Evolutionary conservation across 2,113 vertebrate genomes (phyloP).

Genomic region (Larimichthys crocea): DNA sequence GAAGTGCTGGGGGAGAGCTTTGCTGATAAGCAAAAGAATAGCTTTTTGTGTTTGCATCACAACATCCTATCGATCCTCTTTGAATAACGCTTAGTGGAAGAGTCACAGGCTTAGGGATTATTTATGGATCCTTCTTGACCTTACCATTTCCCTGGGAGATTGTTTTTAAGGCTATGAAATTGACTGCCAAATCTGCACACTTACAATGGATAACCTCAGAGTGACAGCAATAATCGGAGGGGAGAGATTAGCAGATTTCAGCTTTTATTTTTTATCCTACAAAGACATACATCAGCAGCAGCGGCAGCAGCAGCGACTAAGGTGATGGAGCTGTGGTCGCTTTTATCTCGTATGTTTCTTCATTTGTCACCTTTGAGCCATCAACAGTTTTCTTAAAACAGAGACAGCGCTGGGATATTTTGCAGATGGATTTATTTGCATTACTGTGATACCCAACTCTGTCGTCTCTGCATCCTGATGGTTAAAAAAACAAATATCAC

Average conservation of each 20-base stretch:
- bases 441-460: background rate
- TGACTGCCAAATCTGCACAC: conserved; percentile 72
- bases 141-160: conserved; percentile 71
- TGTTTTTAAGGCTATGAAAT: conserved; percentile 75
- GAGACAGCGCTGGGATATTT: conserved; percentile 35
- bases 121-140: conserved; percentile 81
- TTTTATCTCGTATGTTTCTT: conserved; percentile 16
- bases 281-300: conserved; percentile 56
- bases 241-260: conserved; percentile 66
- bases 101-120: conserved; percentile 74
- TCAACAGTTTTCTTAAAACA: conserved; percentile 48
- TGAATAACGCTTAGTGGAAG: conserved; percentile 80
- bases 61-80: conserved; percentile 77
- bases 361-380: conserved; percentile 61
- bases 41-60: conserved; percentile 78
- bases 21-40: conserved; percentile 81
- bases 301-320: conserved; percentile 2
- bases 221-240: conserved; percentile 69
- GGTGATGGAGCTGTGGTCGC: conserved; percentile 25
- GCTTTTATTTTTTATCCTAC: conserved; percentile 42
- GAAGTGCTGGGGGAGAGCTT: conserved; percentile 79
- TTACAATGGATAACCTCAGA: conserved; percentile 70
- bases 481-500: conserved; percentile 18
- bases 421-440: conserved; percentile 17
- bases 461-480: conserved; percentile 1